Percentiles rank a stretch among this genome's conserved stretches.
phyloP scores from a whole-genome alignment of 2,888 invertebrate species.

The Lagria hirta region DNA sequence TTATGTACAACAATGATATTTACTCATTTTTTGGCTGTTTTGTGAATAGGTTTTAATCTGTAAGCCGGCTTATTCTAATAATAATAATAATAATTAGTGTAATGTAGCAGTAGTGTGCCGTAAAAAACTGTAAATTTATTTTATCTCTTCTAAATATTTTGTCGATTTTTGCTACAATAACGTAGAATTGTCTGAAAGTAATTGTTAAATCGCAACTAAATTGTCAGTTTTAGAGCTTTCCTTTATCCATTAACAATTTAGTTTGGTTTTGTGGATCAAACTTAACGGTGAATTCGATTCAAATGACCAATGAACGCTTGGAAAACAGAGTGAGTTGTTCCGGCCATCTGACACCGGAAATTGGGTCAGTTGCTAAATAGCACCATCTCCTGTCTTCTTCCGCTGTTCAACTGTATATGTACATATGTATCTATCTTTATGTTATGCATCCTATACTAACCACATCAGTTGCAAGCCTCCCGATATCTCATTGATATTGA shows the following conservation, averaged over 20 bases:
- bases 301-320: slow-evolving; percentile 43
- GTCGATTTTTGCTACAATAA: too few relatives aligned
- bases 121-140: too few relatives aligned
- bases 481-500: slow-evolving; percentile 26
- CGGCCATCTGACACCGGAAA: slow-evolving; percentile 49
- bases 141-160: too few relatives aligned
- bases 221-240: slow-evolving; percentile 21
- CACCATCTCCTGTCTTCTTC: slow-evolving; percentile 48
- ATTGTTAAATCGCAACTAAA: too few relatives aligned
- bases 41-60: too few relatives aligned
- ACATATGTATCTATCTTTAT: slow-evolving; percentile 32
- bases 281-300: slow-evolving; percentile 30
- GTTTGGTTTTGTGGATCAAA: slow-evolving; percentile 21
- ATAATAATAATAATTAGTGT: too few relatives aligned
- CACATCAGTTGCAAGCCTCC: slow-evolving; percentile 24
- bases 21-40: too few relatives aligned
- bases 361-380: slow-evolving; percentile 51
- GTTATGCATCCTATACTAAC: slow-evolving; percentile 18
- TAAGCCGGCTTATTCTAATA: too few relatives aligned
- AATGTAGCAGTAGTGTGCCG: too few relatives aligned
- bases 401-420: slow-evolving; percentile 36
- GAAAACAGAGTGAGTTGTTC: slow-evolving; percentile 46
- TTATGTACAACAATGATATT: too few relatives aligned
- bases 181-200: too few relatives aligned
- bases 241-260: slow-evolving; percentile 21